Base-by-base conservation (phyloP, 2,888 invertebrate genomes). In the Rhagium mordax region DNA sequence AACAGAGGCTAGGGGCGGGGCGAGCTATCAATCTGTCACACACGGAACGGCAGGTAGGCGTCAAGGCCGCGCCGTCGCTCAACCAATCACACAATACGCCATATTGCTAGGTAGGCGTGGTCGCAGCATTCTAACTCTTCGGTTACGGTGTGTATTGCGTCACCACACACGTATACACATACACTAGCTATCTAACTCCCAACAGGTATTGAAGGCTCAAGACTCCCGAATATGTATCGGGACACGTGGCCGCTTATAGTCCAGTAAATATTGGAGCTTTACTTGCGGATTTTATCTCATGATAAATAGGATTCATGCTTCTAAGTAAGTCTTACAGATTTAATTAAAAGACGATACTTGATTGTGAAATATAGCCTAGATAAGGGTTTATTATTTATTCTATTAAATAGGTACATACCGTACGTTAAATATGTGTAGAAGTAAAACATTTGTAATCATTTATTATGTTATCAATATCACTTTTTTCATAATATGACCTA, bases 61-160 rank as follows among this genome's bases (percentile, higher is more conserved):
- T 85, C 86, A 83, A 84, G 83, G 84, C 78, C 84, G 81, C 80
- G 74, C 74, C 78, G 79, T 80, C 81, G 81, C 76, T 87, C 89
- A 89, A 89, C 92, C 91, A 92, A 92, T 92, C 90, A 89, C 87
- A 88, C 86, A 82, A 84, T 85, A 89, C 91, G 92, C 92, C 92
- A 92, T 92, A 90, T 92, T 92, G 91, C 90, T 89, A 89, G 88
- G 84, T 86, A 89, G 92, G 92, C 91, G 91, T 90, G 88, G 89
- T 83, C 74, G 78, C 49, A 65, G 75, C 76, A 64, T 77, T 82
- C 80, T 84, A 85, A 86, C 85, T 85, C 85, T 85, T 86, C 84
- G 79, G 78, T 72, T 73, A 78, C 78, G 76, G 74, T 79, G 82
- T 77, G 77, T 75, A 80, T 85, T 84, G 81, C 84, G 81, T 84